These are phyloP conservation scores for Diadophis punctatus DNA, from an alignment of 2,113 vertebrate species.

Conservation along the genomic window DNA sequence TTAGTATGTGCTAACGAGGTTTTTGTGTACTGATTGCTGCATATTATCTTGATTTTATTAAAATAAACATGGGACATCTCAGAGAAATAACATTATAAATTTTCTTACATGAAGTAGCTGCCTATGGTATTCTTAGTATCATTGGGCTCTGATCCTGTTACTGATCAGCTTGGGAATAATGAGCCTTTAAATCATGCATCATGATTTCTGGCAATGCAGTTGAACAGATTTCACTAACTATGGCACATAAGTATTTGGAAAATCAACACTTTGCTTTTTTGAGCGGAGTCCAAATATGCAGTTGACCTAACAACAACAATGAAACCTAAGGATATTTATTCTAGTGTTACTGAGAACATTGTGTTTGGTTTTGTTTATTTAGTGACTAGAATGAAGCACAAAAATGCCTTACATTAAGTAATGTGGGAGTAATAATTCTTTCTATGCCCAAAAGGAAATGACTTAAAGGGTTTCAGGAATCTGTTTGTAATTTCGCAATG, in stretches of 20 bases:
- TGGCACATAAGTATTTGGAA: neutral
- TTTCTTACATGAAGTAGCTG: neutral
- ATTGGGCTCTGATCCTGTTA: neutral
- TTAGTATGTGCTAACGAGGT: neutral
- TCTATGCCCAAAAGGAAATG: conserved; percentile 9
- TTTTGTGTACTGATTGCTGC: neutral
- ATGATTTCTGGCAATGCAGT: neutral
- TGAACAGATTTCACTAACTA: neutral
- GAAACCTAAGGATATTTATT: neutral
- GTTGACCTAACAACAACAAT: neutral
- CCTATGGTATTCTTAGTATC: neutral
- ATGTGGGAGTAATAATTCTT: neutral
- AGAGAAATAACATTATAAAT: neutral
- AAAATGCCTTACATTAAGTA: neutral
- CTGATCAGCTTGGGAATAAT: neutral
- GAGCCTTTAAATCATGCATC: neutral
- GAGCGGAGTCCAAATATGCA: neutral
- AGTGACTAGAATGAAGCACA: neutral
- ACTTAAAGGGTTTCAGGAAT: conserved; percentile 12
- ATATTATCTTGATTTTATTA: neutral
- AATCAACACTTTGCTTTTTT: neutral
- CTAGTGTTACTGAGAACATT: neutral
- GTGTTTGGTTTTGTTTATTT: neutral
- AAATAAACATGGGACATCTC: neutral
- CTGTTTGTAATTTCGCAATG: conserved; percentile 20